These are phyloP conservation scores for Ischnura elegans DNA, from an alignment of 2,888 invertebrate species.

Conservation along the genomic window DNA sequence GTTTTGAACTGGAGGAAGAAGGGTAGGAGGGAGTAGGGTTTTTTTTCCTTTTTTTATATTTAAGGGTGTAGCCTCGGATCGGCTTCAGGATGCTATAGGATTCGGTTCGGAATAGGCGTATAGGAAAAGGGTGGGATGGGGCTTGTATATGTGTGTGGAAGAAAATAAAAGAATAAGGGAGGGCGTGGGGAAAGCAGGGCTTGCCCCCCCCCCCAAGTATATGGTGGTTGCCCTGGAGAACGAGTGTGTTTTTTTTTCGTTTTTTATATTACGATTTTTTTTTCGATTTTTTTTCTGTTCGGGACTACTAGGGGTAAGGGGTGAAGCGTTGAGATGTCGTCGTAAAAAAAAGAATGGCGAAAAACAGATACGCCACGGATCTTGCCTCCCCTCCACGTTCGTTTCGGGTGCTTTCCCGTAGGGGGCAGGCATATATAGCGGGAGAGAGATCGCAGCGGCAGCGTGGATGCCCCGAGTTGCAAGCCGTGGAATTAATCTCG, in stretches of 20 bases:
- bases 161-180: neutral
- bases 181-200: neutral
- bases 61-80: slow-evolving; percentile 2
- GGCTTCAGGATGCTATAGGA: neutral
- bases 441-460: too few species aligned
- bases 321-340: neutral
- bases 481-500: neutral
- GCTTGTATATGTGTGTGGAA: too few species aligned
- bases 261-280: too few species aligned
- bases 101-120: neutral
- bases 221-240: too few species aligned
- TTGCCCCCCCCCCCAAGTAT: too few species aligned
- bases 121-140: neutral
- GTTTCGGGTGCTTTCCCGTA: neutral
- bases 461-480: neutral
- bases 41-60: neutral
- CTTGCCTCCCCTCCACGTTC: neutral
- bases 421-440: neutral
- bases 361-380: neutral
- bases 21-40: neutral
- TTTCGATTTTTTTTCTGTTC: too few species aligned
- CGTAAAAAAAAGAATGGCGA: neutral
- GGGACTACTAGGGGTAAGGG: neutral
- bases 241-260: too few species aligned
- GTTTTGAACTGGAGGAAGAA: neutral